Evolutionary conservation across 2,113 vertebrate species (phyloP).

Genomic region (Sylvilagus bachmani): DNA sequence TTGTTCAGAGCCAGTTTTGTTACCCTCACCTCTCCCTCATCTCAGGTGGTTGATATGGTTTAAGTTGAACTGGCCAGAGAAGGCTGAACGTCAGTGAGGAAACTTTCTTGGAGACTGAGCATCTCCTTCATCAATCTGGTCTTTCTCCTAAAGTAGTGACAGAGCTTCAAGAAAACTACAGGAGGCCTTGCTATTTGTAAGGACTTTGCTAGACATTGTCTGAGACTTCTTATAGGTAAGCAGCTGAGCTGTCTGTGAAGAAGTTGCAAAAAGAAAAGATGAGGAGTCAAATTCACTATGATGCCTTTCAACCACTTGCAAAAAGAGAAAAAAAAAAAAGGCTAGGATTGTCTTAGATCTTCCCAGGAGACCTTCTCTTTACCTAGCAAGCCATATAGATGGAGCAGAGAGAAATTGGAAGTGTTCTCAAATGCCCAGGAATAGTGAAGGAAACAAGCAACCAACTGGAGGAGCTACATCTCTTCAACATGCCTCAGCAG

Average conservation of each 20-base stretch:
- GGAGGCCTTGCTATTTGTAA: not conserved
- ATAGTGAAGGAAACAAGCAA: not conserved
- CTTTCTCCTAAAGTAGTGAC: not conserved
- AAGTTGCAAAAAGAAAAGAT: not conserved
- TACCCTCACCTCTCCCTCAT: not conserved
- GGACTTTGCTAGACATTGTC: not conserved
- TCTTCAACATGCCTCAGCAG: not conserved
- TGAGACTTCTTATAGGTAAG: not conserved
- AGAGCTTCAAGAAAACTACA: not conserved
- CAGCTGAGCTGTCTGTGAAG: not conserved
- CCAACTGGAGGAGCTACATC: not conserved
- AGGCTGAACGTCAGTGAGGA: not conserved
- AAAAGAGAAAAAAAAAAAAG: constrained; percentile 4
- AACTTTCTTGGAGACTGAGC: not conserved
- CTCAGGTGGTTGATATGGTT: not conserved
- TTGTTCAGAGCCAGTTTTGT: not conserved
- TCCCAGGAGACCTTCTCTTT: not conserved
- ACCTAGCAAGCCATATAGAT: not conserved
- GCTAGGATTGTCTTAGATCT: not conserved
- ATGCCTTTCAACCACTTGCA: not conserved
- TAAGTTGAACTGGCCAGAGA: not conserved
- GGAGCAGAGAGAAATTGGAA: not conserved
- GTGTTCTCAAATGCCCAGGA: not conserved
- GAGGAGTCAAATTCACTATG: not conserved
- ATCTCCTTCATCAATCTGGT: not conserved